A percentile compares a stretch with the other conserved stretches of the same genome.
Conservation (phyloP, 2,797 vertebrate species). For the Neopelma chrysocephalum region DNA sequence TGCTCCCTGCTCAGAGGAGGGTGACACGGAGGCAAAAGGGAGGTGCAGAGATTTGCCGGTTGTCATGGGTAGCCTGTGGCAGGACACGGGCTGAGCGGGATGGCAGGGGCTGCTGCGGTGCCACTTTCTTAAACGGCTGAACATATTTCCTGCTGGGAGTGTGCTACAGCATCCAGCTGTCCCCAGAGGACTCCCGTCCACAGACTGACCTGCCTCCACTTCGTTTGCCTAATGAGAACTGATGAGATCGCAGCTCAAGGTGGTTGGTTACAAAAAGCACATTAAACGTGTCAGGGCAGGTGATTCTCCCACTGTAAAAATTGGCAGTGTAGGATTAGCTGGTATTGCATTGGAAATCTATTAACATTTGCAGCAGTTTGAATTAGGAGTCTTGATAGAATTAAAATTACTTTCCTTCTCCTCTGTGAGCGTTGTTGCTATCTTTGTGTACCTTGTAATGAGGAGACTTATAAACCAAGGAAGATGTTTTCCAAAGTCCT, state of each 20-base stretch:
- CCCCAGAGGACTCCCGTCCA: not conserved
- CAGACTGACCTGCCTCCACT: not conserved
- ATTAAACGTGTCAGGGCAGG: conserved; percentile 58
- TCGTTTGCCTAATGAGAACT: conserved; percentile 44
- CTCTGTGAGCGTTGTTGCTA: conserved; percentile 23
- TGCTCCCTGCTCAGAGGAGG: not conserved
- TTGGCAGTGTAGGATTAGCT: conserved; percentile 57
- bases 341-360: conserved; percentile 47
- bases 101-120: not conserved
- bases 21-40: accelerated
- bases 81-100: not conserved
- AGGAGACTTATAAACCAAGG: conserved; percentile 24
- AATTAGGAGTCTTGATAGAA: conserved; percentile 59
- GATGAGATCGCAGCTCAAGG: conserved; percentile 5
- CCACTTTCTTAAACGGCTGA: not conserved
- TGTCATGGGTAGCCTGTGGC: accelerated
- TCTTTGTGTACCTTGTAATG: not conserved
- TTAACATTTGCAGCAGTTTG: conserved; percentile 62
- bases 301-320: conserved; percentile 53
- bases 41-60: accelerated
- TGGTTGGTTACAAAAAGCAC: conserved; percentile 54
- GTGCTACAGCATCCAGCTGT: not conserved
- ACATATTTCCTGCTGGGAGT: not conserved
- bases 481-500: not conserved
- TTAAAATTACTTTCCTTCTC: conserved; percentile 42